A percentile compares a stretch with the other conserved stretches of the same genome.
phyloP scores from a whole-genome alignment of 2,113 vertebrate species.

The Steatornis caripensis region DNA sequence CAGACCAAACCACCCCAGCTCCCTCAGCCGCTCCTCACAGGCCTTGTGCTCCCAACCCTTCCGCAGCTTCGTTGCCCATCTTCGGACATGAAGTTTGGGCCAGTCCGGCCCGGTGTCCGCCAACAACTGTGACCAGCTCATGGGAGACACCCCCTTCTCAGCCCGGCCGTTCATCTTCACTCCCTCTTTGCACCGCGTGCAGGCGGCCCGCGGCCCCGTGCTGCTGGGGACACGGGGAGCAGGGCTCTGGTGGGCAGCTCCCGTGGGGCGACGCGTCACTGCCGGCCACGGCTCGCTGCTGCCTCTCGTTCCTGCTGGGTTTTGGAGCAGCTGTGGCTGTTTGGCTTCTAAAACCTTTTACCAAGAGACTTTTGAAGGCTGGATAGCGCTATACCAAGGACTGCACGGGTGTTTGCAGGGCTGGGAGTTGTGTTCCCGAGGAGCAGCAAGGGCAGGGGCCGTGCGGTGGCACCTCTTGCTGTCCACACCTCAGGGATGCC shows the following conservation, averaged over 20 bases:
- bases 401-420: not conserved
- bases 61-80: fast-evolving
- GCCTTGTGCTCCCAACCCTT: not conserved
- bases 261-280: fast-evolving
- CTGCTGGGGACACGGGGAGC: not conserved
- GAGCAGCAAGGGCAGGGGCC: not conserved
- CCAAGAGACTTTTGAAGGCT: not conserved
- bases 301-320: not conserved
- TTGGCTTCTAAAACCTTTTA: not conserved
- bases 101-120: not conserved
- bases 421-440: fast-evolving
- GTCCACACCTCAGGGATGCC: not conserved
- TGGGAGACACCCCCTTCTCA: not conserved
- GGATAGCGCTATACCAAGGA: fast-evolving
- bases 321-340: not conserved
- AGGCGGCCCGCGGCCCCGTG: not conserved
- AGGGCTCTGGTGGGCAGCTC: not conserved
- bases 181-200: not conserved
- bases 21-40: not conserved
- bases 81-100: not conserved
- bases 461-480: not conserved
- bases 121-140: not conserved
- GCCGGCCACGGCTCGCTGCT: fast-evolving
- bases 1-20: not conserved
- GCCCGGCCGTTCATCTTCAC: not conserved